These are phyloP conservation scores for Lagorchestes hirsutus DNA, from an alignment of 2,797 vertebrate species.

Conservation along the genomic window DNA sequence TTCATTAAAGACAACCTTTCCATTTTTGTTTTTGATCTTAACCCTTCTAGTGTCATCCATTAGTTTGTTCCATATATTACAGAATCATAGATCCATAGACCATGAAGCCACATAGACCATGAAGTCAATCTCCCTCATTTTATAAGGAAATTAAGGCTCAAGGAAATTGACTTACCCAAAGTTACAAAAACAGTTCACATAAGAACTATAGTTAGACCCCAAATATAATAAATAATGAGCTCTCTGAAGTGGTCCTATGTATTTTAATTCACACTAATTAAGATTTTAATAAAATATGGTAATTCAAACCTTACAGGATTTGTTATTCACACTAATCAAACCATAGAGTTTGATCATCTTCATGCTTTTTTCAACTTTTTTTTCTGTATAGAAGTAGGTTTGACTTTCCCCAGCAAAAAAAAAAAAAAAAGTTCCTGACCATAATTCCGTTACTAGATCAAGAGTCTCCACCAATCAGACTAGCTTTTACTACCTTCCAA, in stretches of 20 bases:
- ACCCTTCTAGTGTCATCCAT: not conserved
- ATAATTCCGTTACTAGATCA: not conserved
- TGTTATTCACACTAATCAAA: not conserved
- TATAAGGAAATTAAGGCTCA: not conserved
- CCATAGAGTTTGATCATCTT: not conserved
- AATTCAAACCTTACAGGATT: not conserved
- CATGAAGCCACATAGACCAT: not conserved
- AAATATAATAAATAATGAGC: not conserved
- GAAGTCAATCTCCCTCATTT: not conserved
- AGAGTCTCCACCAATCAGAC: not conserved
- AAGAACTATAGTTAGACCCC: not conserved
- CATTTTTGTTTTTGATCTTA: not conserved
- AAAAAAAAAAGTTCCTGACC: not conserved
- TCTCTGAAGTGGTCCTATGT: not conserved
- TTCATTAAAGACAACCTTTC: not conserved
- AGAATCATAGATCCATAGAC: not conserved
- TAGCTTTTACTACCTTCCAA: not conserved
- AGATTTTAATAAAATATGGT: not conserved
- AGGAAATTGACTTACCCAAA: not conserved
- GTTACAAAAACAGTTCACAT: not conserved
- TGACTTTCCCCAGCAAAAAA: not conserved
- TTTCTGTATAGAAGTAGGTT: not conserved
- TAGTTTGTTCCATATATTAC: not conserved
- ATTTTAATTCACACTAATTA: not conserved
- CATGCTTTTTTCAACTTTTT: not conserved